Evolutionary conservation across 2,113 vertebrate species (phyloP).

Genomic region (Ictidomys tridecemlineatus): DNA sequence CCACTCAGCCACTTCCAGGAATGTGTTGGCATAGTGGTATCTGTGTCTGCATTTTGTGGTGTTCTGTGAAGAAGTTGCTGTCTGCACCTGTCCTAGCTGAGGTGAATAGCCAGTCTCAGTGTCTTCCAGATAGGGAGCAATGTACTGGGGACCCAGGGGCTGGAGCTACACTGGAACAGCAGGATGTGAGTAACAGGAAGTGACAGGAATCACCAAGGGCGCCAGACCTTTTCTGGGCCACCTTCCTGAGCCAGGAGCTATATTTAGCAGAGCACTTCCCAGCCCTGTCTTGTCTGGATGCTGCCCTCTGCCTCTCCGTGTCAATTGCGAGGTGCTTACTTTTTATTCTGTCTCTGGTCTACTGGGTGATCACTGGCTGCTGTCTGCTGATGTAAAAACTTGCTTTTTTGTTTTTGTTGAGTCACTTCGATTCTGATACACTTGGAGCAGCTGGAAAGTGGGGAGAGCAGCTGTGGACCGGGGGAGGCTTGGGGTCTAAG

Average conservation of each 20-base stretch:
- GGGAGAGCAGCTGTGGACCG: neutral
- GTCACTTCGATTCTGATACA: constrained; percentile 47
- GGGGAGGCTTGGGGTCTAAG: neutral
- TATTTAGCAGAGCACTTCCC: constrained; percentile 82
- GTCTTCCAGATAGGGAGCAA: constrained; percentile 57
- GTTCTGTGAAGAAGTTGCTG: constrained; percentile 59
- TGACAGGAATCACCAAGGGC: constrained; percentile 78
- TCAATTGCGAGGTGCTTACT: neutral
- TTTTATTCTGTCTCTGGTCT: constrained; percentile 43
- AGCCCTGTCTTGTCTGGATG: neutral
- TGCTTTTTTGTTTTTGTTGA: neutral
- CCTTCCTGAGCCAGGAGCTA: constrained; percentile 80
- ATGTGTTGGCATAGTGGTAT: neutral
- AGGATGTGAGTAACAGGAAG: constrained; percentile 90
- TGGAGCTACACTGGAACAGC: constrained; percentile 77
- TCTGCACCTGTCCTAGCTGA: constrained; percentile 47
- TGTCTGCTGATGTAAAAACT: constrained; percentile 55
- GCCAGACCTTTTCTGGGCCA: constrained; percentile 77
- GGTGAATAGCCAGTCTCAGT: constrained; percentile 65
- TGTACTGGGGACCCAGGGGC: constrained; percentile 22
- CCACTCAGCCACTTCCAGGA: neutral
- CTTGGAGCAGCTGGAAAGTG: constrained; percentile 43
- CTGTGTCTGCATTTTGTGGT: neutral
- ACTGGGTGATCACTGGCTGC: constrained; percentile 55
- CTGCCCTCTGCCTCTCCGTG: constrained; percentile 36